These are phyloP conservation scores for Nothocercus nigrocapillus DNA, from an alignment of 2,113 vertebrate species.

Conservation along the genomic window DNA sequence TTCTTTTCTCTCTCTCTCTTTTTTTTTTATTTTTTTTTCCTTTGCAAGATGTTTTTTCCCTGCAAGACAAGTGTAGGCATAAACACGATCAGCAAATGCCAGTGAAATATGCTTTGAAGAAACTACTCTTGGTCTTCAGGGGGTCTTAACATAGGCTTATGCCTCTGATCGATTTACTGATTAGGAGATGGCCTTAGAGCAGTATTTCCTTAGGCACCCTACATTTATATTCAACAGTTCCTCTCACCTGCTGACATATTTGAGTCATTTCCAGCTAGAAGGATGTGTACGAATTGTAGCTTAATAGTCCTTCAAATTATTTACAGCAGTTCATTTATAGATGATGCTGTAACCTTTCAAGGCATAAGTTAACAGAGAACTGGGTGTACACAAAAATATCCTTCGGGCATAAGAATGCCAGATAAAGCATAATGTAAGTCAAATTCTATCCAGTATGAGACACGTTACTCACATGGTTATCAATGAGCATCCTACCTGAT, in stretches of 20 bases:
- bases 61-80: not conserved
- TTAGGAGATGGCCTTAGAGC: rapidly evolving
- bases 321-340: not conserved
- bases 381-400: rapidly evolving
- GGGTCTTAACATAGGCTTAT: not conserved
- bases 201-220: not conserved
- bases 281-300: not conserved
- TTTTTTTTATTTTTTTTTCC: not conserved
- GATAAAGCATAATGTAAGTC: not conserved
- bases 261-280: not conserved
- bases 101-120: not conserved
- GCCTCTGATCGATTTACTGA: not conserved
- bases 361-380: not conserved
- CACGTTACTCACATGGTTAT: not conserved
- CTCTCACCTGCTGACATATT: not conserved
- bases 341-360: rapidly evolving
- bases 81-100: not conserved
- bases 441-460: not conserved
- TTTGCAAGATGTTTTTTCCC: not conserved
- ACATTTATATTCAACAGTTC: not conserved
- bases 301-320: not conserved
- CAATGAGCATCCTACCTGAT: not conserved
- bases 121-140: not conserved
- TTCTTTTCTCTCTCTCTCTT: not conserved
- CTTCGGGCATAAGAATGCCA: not conserved